Percentiles rank a stretch among this genome's conserved stretches.
phyloP scores from a whole-genome alignment of 2,888 invertebrate genomes.

The Polyploca ridens region DNA sequence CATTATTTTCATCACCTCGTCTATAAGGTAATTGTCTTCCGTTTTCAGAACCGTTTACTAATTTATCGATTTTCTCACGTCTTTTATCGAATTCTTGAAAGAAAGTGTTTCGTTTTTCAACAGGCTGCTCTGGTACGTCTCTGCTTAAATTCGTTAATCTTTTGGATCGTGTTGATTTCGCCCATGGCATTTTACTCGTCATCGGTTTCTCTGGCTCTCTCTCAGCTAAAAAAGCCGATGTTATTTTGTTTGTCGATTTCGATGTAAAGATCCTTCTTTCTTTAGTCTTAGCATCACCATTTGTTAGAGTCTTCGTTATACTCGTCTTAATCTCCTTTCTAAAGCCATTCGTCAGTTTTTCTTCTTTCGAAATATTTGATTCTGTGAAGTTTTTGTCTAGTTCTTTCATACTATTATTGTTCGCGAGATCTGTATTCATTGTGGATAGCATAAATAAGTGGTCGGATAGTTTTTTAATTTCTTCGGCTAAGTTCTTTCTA shows the following conservation, averaged over 20 bases:
- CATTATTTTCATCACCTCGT: constrained; percentile 83
- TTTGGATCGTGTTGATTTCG: constrained; percentile 85
- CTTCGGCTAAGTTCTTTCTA: constrained; percentile 90
- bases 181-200: constrained; percentile 83
- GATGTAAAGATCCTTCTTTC: constrained; percentile 70
- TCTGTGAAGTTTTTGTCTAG: constrained; percentile 72
- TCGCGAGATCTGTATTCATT: constrained; percentile 84
- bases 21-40: constrained; percentile 76
- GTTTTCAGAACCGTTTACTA: constrained; percentile 72
- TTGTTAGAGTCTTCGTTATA: constrained; percentile 62
- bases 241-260: constrained; percentile 72
- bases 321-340: constrained; percentile 61
- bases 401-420: constrained; percentile 74
- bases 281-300: constrained; percentile 62
- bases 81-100: constrained; percentile 79
- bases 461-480: constrained; percentile 92
- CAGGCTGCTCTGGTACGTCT: constrained; percentile 88
- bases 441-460: constrained; percentile 89
- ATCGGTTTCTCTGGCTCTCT: constrained; percentile 72
- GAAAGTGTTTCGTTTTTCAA: constrained; percentile 83
- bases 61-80: constrained; percentile 75
- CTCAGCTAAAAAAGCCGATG: constrained; percentile 68
- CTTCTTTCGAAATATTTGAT: constrained; percentile 63
- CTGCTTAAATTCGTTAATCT: constrained; percentile 88
- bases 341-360: constrained; percentile 68